Percentiles rank a stretch among this genome's conserved stretches.
Evolutionary conservation across 2,113 vertebrate species (phyloP).

Genomic region (Bucco capensis): DNA sequence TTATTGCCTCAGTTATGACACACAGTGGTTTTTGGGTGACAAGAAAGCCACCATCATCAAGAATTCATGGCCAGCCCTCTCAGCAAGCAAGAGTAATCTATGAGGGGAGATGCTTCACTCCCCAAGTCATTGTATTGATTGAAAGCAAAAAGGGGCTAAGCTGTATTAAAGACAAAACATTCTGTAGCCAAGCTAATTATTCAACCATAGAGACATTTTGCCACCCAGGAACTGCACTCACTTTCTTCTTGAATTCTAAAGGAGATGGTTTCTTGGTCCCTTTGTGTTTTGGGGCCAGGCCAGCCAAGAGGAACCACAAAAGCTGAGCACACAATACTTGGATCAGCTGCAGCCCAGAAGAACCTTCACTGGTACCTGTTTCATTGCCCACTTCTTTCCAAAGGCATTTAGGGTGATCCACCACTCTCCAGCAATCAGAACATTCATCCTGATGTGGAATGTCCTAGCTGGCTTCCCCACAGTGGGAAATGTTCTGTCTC

Average conservation of each 20-base stretch:
- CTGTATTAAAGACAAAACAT: conserved; percentile 30
- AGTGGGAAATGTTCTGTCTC: not conserved
- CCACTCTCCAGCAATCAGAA: not conserved
- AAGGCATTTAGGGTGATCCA: not conserved
- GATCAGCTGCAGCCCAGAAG: not conserved
- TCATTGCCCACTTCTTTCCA: not conserved
- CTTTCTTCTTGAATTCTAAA: conserved; percentile 41
- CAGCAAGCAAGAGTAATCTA: not conserved
- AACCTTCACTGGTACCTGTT: not conserved
- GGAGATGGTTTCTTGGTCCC: not conserved
- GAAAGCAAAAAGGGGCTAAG: conserved; percentile 6
- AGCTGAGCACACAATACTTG: not conserved
- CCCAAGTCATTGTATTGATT: conserved; percentile 1
- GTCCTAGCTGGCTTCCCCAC: not conserved
- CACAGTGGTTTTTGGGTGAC: not conserved
- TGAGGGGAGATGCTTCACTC: not conserved
- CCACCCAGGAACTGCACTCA: conserved; percentile 31
- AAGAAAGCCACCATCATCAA: not conserved
- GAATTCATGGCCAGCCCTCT: conserved; percentile 1
- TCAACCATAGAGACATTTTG: conserved; percentile 6
- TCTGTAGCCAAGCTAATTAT: conserved; percentile 26
- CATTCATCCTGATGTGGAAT: not conserved
- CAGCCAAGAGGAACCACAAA: not conserved
- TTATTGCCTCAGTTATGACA: conserved; percentile 21
- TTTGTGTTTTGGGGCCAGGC: not conserved